These are phyloP conservation scores for Anabacerthia variegaticeps DNA, from an alignment of 2,797 vertebrate genomes.

Conservation along the genomic window DNA sequence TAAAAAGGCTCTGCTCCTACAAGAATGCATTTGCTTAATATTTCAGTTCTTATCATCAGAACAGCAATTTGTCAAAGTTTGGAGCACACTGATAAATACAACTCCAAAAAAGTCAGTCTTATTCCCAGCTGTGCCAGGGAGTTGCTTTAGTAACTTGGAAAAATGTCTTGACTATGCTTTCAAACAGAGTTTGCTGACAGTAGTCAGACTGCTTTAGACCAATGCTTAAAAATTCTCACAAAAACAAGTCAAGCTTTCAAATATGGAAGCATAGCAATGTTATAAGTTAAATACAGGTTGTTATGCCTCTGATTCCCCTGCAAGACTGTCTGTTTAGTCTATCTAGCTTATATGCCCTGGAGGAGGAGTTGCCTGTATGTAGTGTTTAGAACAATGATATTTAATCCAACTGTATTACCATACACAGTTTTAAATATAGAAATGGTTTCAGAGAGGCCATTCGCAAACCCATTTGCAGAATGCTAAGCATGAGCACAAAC, in stretches of 20 bases:
- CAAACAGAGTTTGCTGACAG: neutral
- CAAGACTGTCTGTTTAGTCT: slow-evolving; percentile 51
- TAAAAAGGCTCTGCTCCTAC: neutral
- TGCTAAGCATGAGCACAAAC: neutral
- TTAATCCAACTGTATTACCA: slow-evolving; percentile 16
- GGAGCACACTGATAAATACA: neutral
- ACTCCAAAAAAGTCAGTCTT: neutral
- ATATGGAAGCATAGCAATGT: neutral
- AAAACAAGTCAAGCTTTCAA: neutral
- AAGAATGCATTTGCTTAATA: neutral
- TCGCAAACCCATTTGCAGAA: slow-evolving; percentile 22
- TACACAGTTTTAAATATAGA: neutral
- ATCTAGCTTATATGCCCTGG: neutral
- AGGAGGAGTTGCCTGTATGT: neutral
- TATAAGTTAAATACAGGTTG: neutral
- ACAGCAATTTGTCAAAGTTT: neutral
- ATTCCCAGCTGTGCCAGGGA: neutral
- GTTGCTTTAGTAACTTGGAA: neutral
- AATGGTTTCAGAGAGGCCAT: slow-evolving; percentile 35
- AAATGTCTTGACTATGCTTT: neutral
- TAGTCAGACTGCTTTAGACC: slow-evolving; percentile 7
- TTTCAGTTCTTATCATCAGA: neutral
- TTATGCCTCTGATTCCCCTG: neutral
- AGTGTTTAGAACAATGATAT: slow-evolving; percentile 5
- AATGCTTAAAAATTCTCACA: neutral